Evolutionary conservation across 2,888 invertebrate species (phyloP), one percentile per base, ranked within the genome.

Genomic region (Argyresthia albistria): DNA sequence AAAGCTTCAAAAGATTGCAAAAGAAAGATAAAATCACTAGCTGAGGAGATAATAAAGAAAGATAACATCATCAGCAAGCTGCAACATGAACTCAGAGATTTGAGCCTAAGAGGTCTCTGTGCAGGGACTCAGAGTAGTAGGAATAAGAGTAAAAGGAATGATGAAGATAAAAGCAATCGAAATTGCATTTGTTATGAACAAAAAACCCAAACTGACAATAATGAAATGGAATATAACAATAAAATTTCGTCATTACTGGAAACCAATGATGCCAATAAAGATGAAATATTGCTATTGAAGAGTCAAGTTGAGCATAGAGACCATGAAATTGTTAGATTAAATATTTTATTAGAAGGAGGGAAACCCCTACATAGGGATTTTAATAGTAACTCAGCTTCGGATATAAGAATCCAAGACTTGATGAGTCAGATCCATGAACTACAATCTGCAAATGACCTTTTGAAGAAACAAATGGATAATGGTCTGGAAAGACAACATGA

Each of bases 401-500:
- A 90, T 58, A 81, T 73, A 9, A 88, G 86, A 54, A 61, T 90
- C 10, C 83, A 90, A 50, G 89, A 89, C 59, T 89, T 93, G 66
- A 72, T 91, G 37, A 89, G 87, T 64, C 73, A 88, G 49, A 67
- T 94, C 53, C 89, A 90, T 60, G 89, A 90, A 54, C 84, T 90
- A 36, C 93, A 93, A 76, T 73, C 73, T 50, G 73, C 84, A 56
- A 81, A 92, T 63, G 89, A 91, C 53, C 67, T 76, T 42, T 81
- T 87, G 45, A 82, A 77, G 58, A 80, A 72, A 60, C 80, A 88
- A 61, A 58, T 81, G 46, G 90, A 76, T 76, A 91, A 88, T 59
- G 84, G 91, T 15, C 69, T 93, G 55, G 83, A 88, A 52, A 92
- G 92, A 63, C 93, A 93, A 65, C 95, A 95, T 72, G 94, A 95